These are phyloP conservation scores for Rhea pennata DNA, from an alignment of 2,113 vertebrate species.

Conservation along the genomic window DNA sequence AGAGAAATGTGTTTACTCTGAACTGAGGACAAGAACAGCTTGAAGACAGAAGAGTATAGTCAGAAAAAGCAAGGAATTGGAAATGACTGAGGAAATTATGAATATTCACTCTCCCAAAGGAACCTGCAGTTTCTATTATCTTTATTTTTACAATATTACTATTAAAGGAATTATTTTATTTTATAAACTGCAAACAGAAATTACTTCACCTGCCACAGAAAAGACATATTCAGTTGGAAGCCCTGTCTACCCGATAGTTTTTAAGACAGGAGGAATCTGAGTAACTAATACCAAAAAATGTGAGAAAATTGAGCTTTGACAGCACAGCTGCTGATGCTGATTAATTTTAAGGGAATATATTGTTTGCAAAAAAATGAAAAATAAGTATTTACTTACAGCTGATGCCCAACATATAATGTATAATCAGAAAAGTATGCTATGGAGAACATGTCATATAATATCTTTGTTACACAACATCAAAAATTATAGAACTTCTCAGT, in stretches of 20 bases:
- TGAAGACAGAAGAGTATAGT: background rate
- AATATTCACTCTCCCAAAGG: background rate
- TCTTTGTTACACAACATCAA: background rate
- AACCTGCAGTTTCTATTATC: background rate
- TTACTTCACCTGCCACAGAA: background rate
- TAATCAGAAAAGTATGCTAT: background rate
- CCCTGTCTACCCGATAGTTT: background rate
- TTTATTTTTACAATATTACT: slow-evolving; percentile 6
- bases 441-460: background rate
- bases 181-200: background rate
- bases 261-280: background rate
- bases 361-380: background rate
- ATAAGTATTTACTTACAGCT: background rate
- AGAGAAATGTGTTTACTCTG: background rate
- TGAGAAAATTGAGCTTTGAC: background rate
- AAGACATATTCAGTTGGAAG: background rate
- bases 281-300: background rate
- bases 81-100: slow-evolving; percentile 7
- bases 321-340: background rate
- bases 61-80: slow-evolving; percentile 18
- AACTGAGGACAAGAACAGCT: background rate
- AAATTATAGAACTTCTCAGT: background rate
- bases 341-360: background rate
- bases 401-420: background rate
- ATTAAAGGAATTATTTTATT: background rate